Percentiles rank a stretch among this genome's conserved stretches.
Evolutionary conservation across 2,797 vertebrate species (phyloP).

Genomic region (Lepus oiostolus): DNA sequence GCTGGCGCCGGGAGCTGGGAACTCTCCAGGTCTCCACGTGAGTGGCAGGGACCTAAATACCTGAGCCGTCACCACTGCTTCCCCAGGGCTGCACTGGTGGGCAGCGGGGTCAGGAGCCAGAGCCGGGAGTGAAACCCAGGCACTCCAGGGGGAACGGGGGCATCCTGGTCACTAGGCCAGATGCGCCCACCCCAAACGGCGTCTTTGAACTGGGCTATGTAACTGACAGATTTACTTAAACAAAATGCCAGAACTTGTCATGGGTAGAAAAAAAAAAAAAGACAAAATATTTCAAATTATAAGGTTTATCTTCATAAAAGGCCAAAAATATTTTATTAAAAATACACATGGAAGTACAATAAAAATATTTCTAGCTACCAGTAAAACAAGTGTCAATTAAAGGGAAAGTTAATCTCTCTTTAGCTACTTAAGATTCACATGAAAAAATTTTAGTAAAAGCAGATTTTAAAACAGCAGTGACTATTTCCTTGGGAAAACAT

Average conservation of each 20-base stretch:
- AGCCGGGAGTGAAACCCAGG: no score
- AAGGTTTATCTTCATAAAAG: conserved; percentile 79
- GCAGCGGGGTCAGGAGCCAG: no score
- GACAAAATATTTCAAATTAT: conserved; percentile 71
- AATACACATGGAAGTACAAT: conserved; percentile 76
- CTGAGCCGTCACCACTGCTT: no score
- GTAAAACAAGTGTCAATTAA: conserved; percentile 69
- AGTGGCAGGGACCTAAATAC: no score
- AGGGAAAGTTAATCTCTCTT: conserved; percentile 46
- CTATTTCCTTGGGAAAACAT: conserved; percentile 55
- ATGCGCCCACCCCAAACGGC: no score
- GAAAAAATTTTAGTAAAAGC: conserved; percentile 61
- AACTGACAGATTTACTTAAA: conserved; percentile 65
- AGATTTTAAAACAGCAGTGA: conserved; percentile 68
- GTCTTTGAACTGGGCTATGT: conserved; percentile 47
- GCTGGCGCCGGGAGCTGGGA: no score
- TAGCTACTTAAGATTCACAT: conserved; percentile 72
- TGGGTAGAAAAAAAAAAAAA: neutral
- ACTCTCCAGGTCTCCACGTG: no score
- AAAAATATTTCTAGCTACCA: conserved; percentile 78
- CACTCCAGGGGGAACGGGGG: no score
- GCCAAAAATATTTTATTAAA: conserved; percentile 80
- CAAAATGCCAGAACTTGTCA: conserved; percentile 55
- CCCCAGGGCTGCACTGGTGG: no score
- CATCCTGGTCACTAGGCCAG: no score